Evolutionary conservation across 2,113 vertebrate species (phyloP).

Genomic region (Rhegmatorhina hoffmannsi): DNA sequence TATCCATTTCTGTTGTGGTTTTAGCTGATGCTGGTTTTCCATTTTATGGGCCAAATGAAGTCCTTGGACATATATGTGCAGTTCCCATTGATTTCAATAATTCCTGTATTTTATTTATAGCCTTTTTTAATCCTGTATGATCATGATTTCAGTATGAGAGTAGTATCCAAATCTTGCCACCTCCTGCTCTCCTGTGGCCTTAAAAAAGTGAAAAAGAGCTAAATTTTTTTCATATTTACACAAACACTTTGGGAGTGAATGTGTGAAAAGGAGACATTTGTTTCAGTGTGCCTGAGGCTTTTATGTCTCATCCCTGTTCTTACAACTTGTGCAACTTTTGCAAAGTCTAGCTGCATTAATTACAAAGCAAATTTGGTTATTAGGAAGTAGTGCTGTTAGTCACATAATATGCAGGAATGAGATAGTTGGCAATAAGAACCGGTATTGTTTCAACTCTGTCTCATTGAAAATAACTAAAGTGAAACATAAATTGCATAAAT

Average conservation of each 20-base stretch:
- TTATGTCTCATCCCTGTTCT: neutral
- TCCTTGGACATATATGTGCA: neutral
- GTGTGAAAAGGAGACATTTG: neutral
- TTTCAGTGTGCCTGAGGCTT: neutral
- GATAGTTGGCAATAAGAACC: neutral
- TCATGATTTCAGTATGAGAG: neutral
- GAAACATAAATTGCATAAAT: neutral
- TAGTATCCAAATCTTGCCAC: neutral
- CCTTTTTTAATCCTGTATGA: neutral
- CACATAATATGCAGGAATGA: neutral
- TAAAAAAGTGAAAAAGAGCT: neutral
- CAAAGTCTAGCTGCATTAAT: neutral
- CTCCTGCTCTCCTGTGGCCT: neutral
- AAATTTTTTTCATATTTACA: neutral
- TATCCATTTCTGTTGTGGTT: conserved; percentile 17
- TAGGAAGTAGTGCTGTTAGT: neutral
- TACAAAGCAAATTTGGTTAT: neutral
- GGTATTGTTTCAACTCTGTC: neutral
- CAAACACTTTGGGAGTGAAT: neutral
- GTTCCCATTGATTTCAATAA: conserved; percentile 1
- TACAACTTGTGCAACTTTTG: neutral
- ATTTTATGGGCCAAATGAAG: conserved; percentile 17
- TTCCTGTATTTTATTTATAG: neutral
- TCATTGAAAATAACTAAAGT: neutral
- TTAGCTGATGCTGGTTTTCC: conserved; percentile 40